Percentiles rank a stretch among this genome's conserved stretches.
These are phyloP conservation scores for Cinara cedri DNA, from an alignment of 2,888 invertebrate genomes.

Conservation along the genomic window DNA sequence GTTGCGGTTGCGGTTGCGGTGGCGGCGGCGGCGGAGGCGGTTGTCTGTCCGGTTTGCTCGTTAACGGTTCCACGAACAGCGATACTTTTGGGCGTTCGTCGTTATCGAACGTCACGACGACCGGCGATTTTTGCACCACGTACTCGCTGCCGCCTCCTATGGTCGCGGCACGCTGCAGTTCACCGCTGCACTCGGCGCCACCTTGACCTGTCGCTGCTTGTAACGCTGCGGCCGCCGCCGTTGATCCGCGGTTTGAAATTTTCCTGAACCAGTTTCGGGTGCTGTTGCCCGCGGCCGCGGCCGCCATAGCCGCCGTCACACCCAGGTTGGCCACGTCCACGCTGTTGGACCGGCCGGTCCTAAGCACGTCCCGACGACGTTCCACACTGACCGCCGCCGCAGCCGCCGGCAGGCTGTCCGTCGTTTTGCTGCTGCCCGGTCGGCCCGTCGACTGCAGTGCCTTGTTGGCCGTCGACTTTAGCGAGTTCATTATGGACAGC, in stretches of 20 bases:
- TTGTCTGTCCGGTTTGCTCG: slow-evolving; percentile 39
- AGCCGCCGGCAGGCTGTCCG: slow-evolving; percentile 47
- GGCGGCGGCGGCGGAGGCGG: not conserved
- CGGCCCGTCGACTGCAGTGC: slow-evolving; percentile 20
- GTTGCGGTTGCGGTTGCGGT: slow-evolving; percentile 72
- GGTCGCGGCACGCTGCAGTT: slow-evolving; percentile 14
- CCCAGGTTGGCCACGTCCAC: slow-evolving; percentile 78
- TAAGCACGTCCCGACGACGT: slow-evolving; percentile 69
- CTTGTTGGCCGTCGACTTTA: slow-evolving; percentile 82
- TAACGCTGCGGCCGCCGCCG: not conserved
- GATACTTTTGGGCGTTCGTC: slow-evolving; percentile 53
- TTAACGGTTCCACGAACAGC: slow-evolving; percentile 9
- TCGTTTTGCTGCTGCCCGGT: slow-evolving; percentile 66
- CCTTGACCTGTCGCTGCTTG: not conserved
- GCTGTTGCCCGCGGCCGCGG: slow-evolving; percentile 25
- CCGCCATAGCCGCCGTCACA: slow-evolving; percentile 20
- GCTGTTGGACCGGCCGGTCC: slow-evolving; percentile 80
- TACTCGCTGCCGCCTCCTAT: slow-evolving; percentile 16
- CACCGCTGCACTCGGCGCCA: slow-evolving; percentile 19
- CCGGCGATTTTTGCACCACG: slow-evolving; percentile 49
- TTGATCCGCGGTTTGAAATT: slow-evolving; percentile 28
- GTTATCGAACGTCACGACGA: slow-evolving; percentile 48
- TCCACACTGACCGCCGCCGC: slow-evolving; percentile 60
- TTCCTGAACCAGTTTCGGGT: slow-evolving; percentile 51
- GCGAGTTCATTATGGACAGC: slow-evolving; percentile 77